Conservation (phyloP, 1,140 invertebrate species). For the Dysdera silvatica region DNA sequence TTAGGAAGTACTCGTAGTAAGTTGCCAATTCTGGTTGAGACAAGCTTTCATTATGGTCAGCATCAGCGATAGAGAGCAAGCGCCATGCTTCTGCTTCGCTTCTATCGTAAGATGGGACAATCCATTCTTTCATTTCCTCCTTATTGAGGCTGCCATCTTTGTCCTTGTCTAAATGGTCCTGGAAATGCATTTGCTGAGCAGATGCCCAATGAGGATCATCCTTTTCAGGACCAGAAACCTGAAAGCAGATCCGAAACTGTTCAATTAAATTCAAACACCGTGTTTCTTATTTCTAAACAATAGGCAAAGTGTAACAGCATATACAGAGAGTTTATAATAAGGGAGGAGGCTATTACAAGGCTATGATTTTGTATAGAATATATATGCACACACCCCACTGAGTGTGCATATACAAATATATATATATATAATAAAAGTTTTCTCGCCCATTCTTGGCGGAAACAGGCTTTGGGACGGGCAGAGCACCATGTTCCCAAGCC, state of each 20-base stretch:
- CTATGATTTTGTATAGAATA: too few relatives aligned
- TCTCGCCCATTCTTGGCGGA: too few relatives aligned
- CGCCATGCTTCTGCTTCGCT: constrained; percentile 90
- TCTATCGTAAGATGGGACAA: constrained; percentile 92
- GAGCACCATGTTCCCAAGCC: too few relatives aligned
- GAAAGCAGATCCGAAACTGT: not conserved
- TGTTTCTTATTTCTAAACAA: too few relatives aligned
- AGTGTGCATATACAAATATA: too few relatives aligned
- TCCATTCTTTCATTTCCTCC: constrained; percentile 82
- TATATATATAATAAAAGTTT: too few relatives aligned
- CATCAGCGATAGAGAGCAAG: constrained; percentile 88
- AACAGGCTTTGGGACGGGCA: too few relatives aligned
- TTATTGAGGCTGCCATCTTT: constrained; percentile 80
- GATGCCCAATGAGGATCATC: constrained; percentile 95
- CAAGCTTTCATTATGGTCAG: constrained; percentile 78
- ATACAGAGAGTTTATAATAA: too few relatives aligned
- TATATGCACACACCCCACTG: too few relatives aligned
- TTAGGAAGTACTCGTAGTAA: constrained; percentile 95
- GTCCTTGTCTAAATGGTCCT: constrained; percentile 69
- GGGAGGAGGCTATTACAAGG: too few relatives aligned
- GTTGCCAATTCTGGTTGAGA: constrained; percentile 84
- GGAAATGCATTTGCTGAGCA: constrained; percentile 87
- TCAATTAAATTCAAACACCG: not conserved
- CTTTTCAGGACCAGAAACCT: constrained; percentile 52
- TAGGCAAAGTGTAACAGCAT: too few relatives aligned